These are phyloP conservation scores for Dryoscopus gambensis DNA, from an alignment of 2,113 vertebrate species.

Conservation along the genomic window DNA sequence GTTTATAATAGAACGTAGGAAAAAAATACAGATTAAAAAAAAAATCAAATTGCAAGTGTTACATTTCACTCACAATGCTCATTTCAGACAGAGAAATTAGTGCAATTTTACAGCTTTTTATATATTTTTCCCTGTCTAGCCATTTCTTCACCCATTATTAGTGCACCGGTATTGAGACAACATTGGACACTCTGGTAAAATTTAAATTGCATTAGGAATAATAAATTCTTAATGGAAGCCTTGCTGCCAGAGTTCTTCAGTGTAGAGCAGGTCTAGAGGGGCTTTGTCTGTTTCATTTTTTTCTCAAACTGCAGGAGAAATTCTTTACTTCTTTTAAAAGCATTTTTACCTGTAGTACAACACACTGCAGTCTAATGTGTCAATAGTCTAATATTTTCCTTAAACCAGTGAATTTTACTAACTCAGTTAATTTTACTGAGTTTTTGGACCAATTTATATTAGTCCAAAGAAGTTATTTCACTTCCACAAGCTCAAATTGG, in stretches of 20 bases:
- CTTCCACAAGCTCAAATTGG: not conserved
- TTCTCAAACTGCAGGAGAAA: not conserved
- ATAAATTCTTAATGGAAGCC: not conserved
- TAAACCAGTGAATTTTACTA: not conserved
- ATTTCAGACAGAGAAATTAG: conserved; percentile 11
- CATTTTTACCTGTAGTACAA: not conserved
- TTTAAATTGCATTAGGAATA: conserved; percentile 9
- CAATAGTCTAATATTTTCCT: not conserved
- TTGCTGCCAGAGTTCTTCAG: not conserved
- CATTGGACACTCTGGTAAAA: not conserved
- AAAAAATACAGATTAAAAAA: not conserved
- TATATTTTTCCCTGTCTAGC: not conserved
- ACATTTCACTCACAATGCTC: not conserved
- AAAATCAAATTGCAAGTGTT: not conserved
- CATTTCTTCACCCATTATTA: not conserved
- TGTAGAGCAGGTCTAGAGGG: not conserved
- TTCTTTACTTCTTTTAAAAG: not conserved
- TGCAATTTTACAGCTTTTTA: not conserved
- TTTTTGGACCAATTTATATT: not conserved
- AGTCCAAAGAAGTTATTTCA: not conserved
- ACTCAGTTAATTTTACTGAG: not conserved
- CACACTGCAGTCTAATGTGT: not conserved
- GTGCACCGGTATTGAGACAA: not conserved
- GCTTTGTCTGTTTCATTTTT: not conserved
- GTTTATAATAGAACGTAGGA: not conserved